phyloP scores from a whole-genome alignment of 1,140 invertebrate species.

The Tigriopus japonicus region DNA sequence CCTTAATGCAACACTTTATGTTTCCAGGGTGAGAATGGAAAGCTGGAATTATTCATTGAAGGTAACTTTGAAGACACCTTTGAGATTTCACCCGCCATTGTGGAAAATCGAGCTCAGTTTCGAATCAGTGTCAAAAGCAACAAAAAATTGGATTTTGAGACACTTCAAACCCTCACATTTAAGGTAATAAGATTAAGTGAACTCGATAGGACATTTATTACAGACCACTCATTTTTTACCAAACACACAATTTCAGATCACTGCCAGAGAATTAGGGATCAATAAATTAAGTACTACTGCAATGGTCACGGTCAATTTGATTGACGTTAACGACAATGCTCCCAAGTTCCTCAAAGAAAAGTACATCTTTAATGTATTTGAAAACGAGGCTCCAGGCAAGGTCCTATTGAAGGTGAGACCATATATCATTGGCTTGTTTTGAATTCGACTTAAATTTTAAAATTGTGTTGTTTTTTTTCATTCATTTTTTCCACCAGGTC shows the following conservation, averaged over 20 bases:
- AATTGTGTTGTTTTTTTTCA: too few species aligned
- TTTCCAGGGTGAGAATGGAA: background rate
- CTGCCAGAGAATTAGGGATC: conserved; percentile 7
- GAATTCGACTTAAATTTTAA: too few species aligned
- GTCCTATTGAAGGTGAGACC: background rate
- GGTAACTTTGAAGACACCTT: background rate
- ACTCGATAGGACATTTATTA: background rate
- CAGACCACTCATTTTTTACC: background rate
- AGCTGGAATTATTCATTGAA: background rate
- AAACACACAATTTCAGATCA: too few species aligned
- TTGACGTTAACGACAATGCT: conserved; percentile 12
- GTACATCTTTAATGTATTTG: background rate
- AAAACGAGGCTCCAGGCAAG: background rate
- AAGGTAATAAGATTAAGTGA: background rate
- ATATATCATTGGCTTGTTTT: too few species aligned
- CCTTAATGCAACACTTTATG: background rate
- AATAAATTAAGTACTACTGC: background rate
- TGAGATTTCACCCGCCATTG: background rate
- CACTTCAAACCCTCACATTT: background rate
- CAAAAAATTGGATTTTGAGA: background rate
- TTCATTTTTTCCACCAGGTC: background rate
- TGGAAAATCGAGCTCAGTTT: background rate
- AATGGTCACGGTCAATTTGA: conserved; percentile 1
- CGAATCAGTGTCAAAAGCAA: background rate
- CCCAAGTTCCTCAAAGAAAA: background rate